Base-by-base conservation (phyloP, 2,888 invertebrate species). In the Cheilosia variabilis region DNA sequence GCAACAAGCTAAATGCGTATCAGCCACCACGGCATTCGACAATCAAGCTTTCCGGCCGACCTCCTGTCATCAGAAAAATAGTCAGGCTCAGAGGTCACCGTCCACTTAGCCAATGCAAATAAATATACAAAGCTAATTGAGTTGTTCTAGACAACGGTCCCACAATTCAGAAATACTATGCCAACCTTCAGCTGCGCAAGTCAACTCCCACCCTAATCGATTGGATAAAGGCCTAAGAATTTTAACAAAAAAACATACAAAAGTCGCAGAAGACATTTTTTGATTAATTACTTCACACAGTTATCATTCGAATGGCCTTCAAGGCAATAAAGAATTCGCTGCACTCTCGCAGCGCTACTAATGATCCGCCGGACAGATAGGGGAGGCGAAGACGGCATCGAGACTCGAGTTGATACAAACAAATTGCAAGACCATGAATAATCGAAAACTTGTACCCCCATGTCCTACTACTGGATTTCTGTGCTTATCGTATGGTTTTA, bases 211-310 rank as follows among this genome's bases (percentile, higher is more conserved):
- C 57, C n/a, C 27, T 68, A 78, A 78, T 78, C 72, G 72, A 50
- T 62, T 68, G 68, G 27, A 73, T 55, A 50, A 53, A 68, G 55
- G 37, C 57, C 62, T 57, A 63, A 50, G 63, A 53, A 60, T 60
- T 41, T 37, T 22, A 22, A 43, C 24, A 62, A 53, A 68, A 68
- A 31, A 52, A 45, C 4, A 43, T 37, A 53, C n/a, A 47, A 17
- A 69, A 5, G 13, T 13, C 37, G 9, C 13, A 37, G 13, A 13
- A 37, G 13, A 37, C 37, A 37, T 13, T 19, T 62, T 66, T 31
- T 68, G 80, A 81, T 81, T 68, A 69, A 81, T 81, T 75, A 68
- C 73, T 45, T 57, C 47, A 62, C 62, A 45, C 45, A 60, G 41
- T 53, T 34, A 60, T 37, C 76, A 60, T 17, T 68, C 41, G 37